These are phyloP conservation scores for Pseudomyrmex dendroicus DNA, from an alignment of 1,140 invertebrate genomes.

Conservation along the genomic window DNA sequence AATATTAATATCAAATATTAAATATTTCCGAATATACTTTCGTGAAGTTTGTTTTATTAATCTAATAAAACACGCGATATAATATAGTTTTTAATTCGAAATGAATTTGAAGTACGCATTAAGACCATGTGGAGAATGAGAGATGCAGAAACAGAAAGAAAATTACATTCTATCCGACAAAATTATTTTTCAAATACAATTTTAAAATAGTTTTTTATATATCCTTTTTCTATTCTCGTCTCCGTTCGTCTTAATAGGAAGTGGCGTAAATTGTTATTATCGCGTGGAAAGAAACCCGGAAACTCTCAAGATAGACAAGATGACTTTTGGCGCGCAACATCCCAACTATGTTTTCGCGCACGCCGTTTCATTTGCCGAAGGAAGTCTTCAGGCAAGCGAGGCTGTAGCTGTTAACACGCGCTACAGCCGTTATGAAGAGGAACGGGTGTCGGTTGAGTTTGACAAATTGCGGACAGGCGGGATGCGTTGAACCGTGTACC, in stretches of 20 bases:
- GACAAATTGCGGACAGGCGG: conserved; percentile 65
- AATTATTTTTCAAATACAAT: not conserved
- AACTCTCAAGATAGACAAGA: conserved; percentile 67
- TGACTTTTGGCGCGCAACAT: conserved; percentile 54
- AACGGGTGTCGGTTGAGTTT: conserved; percentile 20
- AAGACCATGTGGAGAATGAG: not conserved
- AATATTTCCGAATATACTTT: too few species aligned
- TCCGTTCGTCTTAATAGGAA: not conserved
- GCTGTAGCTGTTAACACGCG: conserved; percentile 30
- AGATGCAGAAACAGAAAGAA: not conserved
- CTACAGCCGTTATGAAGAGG: conserved; percentile 51
- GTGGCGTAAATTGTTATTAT: conserved; percentile 56
- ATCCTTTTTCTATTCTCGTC: not conserved
- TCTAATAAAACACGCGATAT: not conserved
- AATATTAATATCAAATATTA: too few species aligned
- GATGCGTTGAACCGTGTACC: conserved; percentile 13
- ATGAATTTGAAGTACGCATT: too few species aligned
- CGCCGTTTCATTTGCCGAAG: conserved; percentile 57
- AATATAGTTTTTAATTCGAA: not conserved
- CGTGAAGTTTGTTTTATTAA: not conserved
- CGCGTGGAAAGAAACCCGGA: conserved; percentile 14
- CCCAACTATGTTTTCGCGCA: conserved; percentile 26
- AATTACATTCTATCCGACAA: not conserved
- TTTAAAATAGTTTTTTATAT: conserved; percentile 30
- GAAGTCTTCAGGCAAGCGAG: conserved; percentile 33